Percentiles rank a stretch among this genome's conserved stretches.
Conservation (phyloP, 2,888 invertebrate species). For the Sminthurinus aureus region DNA sequence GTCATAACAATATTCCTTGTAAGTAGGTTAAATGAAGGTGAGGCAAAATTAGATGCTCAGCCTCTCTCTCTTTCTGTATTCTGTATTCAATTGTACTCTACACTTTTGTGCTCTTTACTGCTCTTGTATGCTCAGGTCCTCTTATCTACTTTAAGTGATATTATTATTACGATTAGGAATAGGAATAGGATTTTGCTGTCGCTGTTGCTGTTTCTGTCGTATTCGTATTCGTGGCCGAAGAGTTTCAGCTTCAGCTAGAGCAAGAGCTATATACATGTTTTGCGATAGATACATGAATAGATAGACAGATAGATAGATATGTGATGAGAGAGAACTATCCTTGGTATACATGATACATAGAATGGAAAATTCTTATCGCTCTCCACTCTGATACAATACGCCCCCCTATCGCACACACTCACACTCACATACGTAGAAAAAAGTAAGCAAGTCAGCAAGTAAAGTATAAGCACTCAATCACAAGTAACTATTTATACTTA, state of each 20-base stretch:
- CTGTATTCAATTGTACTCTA: background rate
- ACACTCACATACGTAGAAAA: background rate
- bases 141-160: constrained; percentile 24
- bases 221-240: background rate
- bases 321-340: constrained; percentile 14
- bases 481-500: background rate
- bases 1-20: constrained; percentile 26
- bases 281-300: background rate
- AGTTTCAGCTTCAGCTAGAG: no score
- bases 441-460: constrained; percentile 4
- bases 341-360: background rate
- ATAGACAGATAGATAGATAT: no score
- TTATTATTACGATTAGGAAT: constrained; percentile 16
- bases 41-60: constrained; percentile 26
- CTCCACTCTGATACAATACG: constrained; percentile 9
- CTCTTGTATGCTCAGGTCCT: constrained; percentile 4
- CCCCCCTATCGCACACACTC: constrained; percentile 8
- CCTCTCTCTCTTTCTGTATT: background rate
- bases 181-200: no score
- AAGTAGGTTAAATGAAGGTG: constrained; percentile 43
- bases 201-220: background rate
- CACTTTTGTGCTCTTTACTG: background rate
- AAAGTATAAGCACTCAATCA: background rate
- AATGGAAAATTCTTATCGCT: constrained; percentile 9
- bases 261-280: background rate